These are phyloP conservation scores for Pollachius pollachius DNA, from an alignment of 2,113 vertebrate genomes.

Conservation along the genomic window DNA sequence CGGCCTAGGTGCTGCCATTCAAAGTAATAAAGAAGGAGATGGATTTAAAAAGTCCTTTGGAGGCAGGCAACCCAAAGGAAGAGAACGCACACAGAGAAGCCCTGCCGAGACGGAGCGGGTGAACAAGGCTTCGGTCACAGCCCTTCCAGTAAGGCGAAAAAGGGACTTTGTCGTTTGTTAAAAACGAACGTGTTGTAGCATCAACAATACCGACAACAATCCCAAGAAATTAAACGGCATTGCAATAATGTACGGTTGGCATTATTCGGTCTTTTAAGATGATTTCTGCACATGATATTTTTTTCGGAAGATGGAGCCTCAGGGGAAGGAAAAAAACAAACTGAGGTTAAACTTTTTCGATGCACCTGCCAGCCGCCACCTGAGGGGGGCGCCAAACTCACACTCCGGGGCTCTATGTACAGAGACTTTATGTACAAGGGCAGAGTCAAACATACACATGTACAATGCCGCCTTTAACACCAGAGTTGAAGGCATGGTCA, in stretches of 20 bases:
- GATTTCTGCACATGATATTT: conserved; percentile 70
- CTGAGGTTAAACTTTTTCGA: conserved; percentile 81
- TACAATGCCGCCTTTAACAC: conserved; percentile 64
- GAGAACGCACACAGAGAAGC: too few relatives aligned
- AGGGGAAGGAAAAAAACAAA: conserved; percentile 68
- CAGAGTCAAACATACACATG: conserved; percentile 63
- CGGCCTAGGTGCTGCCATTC: conserved; percentile 22
- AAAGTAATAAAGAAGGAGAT: conserved; percentile 22
- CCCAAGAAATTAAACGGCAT: conserved; percentile 76
- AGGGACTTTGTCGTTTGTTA: conserved; percentile 60
- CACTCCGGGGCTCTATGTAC: conserved; percentile 66
- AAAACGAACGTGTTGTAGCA: conserved; percentile 62
- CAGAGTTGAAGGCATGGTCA: conserved; percentile 76
- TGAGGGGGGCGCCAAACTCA: conserved; percentile 80
- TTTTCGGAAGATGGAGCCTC: conserved; percentile 87
- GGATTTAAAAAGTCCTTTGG: conserved; percentile 14
- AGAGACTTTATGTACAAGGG: conserved; percentile 72
- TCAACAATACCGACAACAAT: conserved; percentile 51
- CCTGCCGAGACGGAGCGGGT: too few relatives aligned
- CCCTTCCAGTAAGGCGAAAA: conserved; percentile 43
- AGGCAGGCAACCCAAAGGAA: too few relatives aligned
- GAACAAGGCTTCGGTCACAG: conserved; percentile 30
- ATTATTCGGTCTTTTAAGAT: conserved; percentile 81
- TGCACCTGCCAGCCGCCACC: conserved; percentile 83
- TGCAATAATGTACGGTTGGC: conserved; percentile 85